Conservation (phyloP, 2,888 invertebrate species). For the Xylota sylvarum region DNA sequence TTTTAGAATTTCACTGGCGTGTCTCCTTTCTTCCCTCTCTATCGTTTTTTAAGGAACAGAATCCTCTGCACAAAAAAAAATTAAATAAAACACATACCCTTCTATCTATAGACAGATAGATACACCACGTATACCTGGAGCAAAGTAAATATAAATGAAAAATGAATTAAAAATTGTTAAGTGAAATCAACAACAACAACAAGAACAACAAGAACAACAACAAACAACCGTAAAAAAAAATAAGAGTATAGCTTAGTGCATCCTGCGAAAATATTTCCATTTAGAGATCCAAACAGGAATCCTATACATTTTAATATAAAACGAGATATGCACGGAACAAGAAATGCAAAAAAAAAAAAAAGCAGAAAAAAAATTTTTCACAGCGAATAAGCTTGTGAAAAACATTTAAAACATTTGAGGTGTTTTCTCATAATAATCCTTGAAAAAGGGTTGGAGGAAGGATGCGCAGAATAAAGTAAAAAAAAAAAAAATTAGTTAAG, state of each 20-base stretch:
- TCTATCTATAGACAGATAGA: slow-evolving; percentile 8
- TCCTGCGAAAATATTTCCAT: slow-evolving; percentile 65
- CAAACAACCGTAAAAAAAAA: slow-evolving; percentile 6
- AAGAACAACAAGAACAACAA: slow-evolving; percentile 1
- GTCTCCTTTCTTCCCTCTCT: slow-evolving; percentile 13
- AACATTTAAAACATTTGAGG: slow-evolving; percentile 64
- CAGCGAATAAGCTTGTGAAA: slow-evolving; percentile 42
- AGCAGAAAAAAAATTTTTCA: background rate
- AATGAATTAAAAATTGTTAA: slow-evolving; percentile 74
- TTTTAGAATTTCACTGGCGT: slow-evolving; percentile 56
- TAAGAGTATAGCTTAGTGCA: slow-evolving; percentile 51
- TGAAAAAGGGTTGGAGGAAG: slow-evolving; percentile 32
- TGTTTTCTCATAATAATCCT: slow-evolving; percentile 67
- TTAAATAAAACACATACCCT: slow-evolving; percentile 1
- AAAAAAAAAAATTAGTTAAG: slow-evolving; percentile 56
- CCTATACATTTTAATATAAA: slow-evolving; percentile 48
- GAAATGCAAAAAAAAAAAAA: slow-evolving; percentile 30
- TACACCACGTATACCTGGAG: slow-evolving; percentile 26
- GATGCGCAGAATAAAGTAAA: slow-evolving; percentile 9
- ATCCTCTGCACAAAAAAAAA: slow-evolving; percentile 23
- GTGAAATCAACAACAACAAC: slow-evolving; percentile 36
- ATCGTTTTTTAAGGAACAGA: background rate
- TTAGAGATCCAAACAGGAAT: slow-evolving; percentile 60
- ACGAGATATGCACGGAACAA: slow-evolving; percentile 23
- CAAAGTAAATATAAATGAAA: slow-evolving; percentile 66